Evolutionary conservation across 2,797 vertebrate genomes (phyloP).

Genomic region (Phataginus tetradactyla): DNA sequence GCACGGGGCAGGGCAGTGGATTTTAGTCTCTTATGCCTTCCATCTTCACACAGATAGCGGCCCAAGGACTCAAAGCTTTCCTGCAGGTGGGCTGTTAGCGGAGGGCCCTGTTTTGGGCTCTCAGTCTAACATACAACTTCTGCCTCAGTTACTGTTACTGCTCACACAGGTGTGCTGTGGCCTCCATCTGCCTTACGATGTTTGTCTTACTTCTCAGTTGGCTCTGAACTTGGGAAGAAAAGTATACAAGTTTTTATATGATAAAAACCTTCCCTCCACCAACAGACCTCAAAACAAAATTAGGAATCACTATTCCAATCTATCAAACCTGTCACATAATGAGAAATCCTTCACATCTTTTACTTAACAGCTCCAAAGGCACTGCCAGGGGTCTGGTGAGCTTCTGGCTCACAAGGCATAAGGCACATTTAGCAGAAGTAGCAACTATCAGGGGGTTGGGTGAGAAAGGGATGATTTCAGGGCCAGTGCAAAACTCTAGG

Average conservation of each 20-base stretch:
- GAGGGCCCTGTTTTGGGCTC: not conserved
- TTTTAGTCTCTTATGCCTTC: not conserved
- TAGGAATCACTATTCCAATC: conserved; percentile 50
- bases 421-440: not conserved
- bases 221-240: conserved; percentile 14
- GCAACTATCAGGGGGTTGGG: accelerated
- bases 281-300: conserved; percentile 60
- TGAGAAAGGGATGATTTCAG: not conserved
- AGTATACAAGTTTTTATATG: conserved; percentile 56
- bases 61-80: not conserved
- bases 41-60: not conserved
- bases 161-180: not conserved
- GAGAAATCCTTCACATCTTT: conserved; percentile 59
- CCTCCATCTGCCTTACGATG: not conserved
- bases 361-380: conserved; percentile 52
- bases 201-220: not conserved
- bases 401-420: not conserved
- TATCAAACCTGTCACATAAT: conserved; percentile 63
- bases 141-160: not conserved
- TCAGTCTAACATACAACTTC: not conserved
- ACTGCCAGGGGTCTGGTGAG: not conserved
- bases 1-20: too few species aligned
- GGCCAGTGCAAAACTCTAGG: not conserved
- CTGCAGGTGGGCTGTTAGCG: not conserved
- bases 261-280: conserved; percentile 26